Conservation (phyloP, 1,140 invertebrate genomes). For the Drosophila tsacasi region DNA sequence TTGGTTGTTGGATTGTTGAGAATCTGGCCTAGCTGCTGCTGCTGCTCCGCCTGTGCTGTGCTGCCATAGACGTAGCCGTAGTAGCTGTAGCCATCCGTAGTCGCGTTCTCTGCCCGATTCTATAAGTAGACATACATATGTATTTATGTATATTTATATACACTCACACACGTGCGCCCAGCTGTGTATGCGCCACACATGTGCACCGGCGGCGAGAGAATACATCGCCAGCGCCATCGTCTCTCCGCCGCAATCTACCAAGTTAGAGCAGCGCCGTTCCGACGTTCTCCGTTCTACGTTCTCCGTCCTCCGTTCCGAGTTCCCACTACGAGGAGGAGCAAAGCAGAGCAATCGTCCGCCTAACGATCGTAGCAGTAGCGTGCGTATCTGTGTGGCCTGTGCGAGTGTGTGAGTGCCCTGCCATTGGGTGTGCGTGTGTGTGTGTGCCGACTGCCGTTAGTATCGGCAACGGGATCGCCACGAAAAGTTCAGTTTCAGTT, state of each 20-base stretch:
- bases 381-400: constrained; percentile 11
- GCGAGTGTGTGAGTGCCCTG: constrained; percentile 8
- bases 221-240: constrained; percentile 20
- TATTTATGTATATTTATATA: constrained; percentile 70
- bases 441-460: constrained; percentile 74
- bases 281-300: constrained; percentile 28
- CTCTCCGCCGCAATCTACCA: constrained; percentile 74
- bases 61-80: constrained; percentile 7
- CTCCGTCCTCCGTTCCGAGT: constrained; percentile 28
- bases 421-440: constrained; percentile 19
- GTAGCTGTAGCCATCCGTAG: constrained; percentile 12
- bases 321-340: constrained; percentile 48
- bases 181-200: constrained; percentile 57
- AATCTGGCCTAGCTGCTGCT: constrained; percentile 38
- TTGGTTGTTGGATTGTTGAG: constrained; percentile 28
- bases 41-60: constrained; percentile 6
- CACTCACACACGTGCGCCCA: constrained; percentile 31
- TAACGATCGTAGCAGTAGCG: constrained; percentile 79
- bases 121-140: constrained; percentile 75
- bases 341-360: constrained; percentile 46
- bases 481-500: constrained; percentile 82
- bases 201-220: constrained; percentile 55
- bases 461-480: constrained; percentile 80
- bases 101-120: constrained; percentile 60
- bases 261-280: constrained; percentile 66